phyloP scores from a whole-genome alignment of 92 coral and sea anemone species.

The Umimayanthus kanabou region DNA sequence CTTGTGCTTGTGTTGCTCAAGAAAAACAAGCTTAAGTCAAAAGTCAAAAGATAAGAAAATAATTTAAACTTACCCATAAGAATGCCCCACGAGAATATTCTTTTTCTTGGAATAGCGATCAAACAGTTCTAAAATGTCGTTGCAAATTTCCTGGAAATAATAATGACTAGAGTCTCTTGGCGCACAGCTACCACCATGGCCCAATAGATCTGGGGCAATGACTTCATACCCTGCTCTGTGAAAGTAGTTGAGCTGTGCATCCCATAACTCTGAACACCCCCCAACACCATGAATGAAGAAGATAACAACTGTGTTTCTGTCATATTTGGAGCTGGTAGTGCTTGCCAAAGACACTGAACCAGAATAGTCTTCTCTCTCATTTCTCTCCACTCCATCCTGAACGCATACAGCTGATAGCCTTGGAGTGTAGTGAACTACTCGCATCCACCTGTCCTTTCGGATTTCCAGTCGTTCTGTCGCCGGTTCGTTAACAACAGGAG shows the following conservation, averaged over 20 bases:
- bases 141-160: slow-evolving; percentile 77
- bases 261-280: slow-evolving; percentile 93
- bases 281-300: slow-evolving; percentile 98
- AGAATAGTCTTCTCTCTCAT: slow-evolving; percentile 9
- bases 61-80: slow-evolving; percentile 85
- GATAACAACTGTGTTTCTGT: slow-evolving; percentile 68
- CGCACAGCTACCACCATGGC: slow-evolving; percentile 92
- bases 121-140: slow-evolving; percentile 80
- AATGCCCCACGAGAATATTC: slow-evolving; percentile 94
- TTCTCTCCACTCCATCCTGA: not conserved
- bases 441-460: slow-evolving; percentile 67
- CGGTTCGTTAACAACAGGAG: slow-evolving; percentile 66
- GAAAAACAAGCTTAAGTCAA: too few species aligned
- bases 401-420: slow-evolving; percentile 26
- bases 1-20: too few species aligned
- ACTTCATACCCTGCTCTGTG: slow-evolving; percentile 85
- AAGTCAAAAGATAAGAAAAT: too few species aligned
- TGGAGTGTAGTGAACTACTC: slow-evolving; percentile 70
- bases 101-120: slow-evolving; percentile 89
- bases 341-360: slow-evolving; percentile 4
- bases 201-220: slow-evolving; percentile 91
- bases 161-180: slow-evolving; percentile 74
- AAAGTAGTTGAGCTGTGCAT: slow-evolving; percentile 85
- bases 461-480: slow-evolving; percentile 76
- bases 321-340: slow-evolving; percentile 38